Evolutionary conservation across 2,113 vertebrate genomes (phyloP).

Genomic region (Mus musculus): DNA sequence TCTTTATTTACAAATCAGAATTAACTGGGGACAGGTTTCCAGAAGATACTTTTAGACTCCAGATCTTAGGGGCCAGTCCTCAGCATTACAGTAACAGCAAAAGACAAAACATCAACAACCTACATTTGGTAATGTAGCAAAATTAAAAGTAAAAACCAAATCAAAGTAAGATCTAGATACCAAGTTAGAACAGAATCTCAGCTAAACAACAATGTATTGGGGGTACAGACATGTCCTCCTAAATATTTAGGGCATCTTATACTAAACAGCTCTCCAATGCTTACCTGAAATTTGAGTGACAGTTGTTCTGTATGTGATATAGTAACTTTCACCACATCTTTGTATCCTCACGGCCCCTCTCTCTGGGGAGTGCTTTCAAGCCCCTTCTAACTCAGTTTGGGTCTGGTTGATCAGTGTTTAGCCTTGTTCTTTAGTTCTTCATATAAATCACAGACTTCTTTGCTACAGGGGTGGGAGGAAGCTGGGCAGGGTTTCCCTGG

Average conservation of each 20-base stretch:
- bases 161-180: not conserved
- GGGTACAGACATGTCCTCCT: too few species aligned
- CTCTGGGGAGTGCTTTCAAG: not conserved
- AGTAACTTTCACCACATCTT: not conserved
- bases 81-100: too few species aligned
- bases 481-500: not conserved
- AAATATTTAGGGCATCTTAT: not conserved
- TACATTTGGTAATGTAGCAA: not conserved
- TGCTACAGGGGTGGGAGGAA: too few species aligned
- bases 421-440: not conserved
- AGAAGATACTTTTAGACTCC: too few species aligned
- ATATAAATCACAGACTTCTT: accelerated
- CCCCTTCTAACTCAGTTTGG: not conserved
- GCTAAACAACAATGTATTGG: not conserved
- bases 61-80: too few species aligned
- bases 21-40: too few species aligned
- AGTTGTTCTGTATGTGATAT: not conserved
- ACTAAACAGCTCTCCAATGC: not conserved
- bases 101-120: not conserved
- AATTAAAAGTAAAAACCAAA: not conserved
- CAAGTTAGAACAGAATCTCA: not conserved
- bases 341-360: not conserved
- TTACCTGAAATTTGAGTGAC: not conserved
- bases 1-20: too few species aligned
- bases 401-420: not conserved